Evolutionary conservation across 2,797 vertebrate genomes (phyloP), one percentile per base, ranked within the genome.

Genomic region (Cheirogaleus major): DNA sequence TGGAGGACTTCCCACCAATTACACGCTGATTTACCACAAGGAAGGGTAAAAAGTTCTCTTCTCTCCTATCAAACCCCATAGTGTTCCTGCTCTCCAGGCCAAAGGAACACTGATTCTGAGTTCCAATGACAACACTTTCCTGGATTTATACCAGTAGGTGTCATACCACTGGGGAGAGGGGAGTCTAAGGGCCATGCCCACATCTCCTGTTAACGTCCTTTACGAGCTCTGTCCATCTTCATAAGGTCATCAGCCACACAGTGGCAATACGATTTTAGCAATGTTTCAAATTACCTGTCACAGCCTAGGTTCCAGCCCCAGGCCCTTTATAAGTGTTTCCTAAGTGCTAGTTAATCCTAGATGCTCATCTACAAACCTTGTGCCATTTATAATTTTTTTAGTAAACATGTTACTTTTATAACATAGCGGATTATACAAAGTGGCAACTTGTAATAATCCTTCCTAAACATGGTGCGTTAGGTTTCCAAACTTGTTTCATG

Each of bases 21-120:
- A 99, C 18, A 98, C 99, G 0, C 98, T 99, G 75, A 99, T 98
- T 97, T 99, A 99, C 97, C 98, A 96, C 97, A 99, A 99, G 97
- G 99, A 99, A 97, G 99, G 98, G 99, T 99, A 98, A 99, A 98
- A 95, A 45, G 18, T 5, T 48, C 45, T 69, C 30, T 93, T 87
- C 63, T 87, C 38, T 90, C 65, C 48, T 76, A 0, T 27, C 27
- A 65, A 82, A 73, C 20, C 15, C 52, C 25, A 27, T 18, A 45
- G 32, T 18, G 2, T 27, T 22, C 27, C 25, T 20, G 27, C 7
- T 12, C 41, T 63, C 38, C 2, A 3, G 30, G 7, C 50, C 41
- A 72, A 43, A 32, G 52, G 4, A 13, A n/a, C 11, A 13, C 75
- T 79, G 50, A 13, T n/a, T 79, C 76, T 90, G 61, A 23, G n/a